Conservation (phyloP, 2,113 vertebrate genomes). For the Cyanoderma ruficeps region DNA sequence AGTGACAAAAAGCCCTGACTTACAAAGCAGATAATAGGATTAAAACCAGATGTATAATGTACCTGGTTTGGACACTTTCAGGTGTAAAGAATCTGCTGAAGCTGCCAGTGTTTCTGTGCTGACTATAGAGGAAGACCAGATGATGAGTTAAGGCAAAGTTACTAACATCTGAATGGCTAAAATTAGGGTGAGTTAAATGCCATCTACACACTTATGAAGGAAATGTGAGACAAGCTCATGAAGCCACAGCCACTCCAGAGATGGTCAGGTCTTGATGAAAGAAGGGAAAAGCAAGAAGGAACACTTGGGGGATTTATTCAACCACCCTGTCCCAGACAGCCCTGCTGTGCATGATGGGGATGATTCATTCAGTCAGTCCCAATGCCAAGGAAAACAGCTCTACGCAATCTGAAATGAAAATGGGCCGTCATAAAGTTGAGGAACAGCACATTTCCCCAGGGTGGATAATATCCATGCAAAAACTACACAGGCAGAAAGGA, state of each 20-base stretch:
- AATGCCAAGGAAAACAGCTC: slow-evolving; percentile 48
- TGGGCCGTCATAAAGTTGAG: not conserved
- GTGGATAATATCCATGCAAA: slow-evolving; percentile 9
- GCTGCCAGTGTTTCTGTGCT: not conserved
- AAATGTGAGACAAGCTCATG: slow-evolving; percentile 8
- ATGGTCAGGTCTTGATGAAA: not conserved
- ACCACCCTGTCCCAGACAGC: slow-evolving; percentile 26
- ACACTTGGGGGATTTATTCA: not conserved
- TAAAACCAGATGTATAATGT: not conserved
- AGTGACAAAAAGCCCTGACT: not conserved
- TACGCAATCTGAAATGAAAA: slow-evolving; percentile 40
- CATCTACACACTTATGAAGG: not conserved
- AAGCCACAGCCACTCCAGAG: not conserved
- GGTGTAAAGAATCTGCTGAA: not conserved
- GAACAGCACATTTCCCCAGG: not conserved
- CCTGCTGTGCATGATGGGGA: slow-evolving; percentile 45
- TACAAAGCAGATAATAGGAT: not conserved
- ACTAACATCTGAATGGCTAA: not conserved
- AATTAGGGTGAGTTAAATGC: not conserved
- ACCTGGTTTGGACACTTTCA: not conserved
- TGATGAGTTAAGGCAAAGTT: not conserved
- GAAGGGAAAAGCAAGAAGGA: slow-evolving; percentile 16
- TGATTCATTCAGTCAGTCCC: slow-evolving; percentile 41
- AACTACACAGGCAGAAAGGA: slow-evolving; percentile 24
- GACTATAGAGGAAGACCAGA: not conserved